Evolutionary conservation across 2,113 vertebrate species (phyloP), one percentile per base, ranked within the genome.

Genomic region (Acrocephalus kingi): DNA sequence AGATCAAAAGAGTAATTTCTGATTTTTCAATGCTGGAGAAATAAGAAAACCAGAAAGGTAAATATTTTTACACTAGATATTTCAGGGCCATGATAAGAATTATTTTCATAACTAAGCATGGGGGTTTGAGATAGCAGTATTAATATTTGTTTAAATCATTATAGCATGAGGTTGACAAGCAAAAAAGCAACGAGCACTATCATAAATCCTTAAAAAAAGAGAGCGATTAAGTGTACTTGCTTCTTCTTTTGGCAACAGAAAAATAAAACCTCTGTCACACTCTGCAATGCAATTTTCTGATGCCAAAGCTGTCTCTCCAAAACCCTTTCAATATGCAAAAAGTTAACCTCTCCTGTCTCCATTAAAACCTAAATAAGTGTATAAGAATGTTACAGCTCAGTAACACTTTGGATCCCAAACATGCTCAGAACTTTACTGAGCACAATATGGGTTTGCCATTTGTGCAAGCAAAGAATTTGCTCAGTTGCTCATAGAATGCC

Each of bases 241-340:
- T 77, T 45, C 58, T 71, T 46, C 51, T 84, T 91, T 45, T 85
- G 66, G 81, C 84, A 83, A 43, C 3, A 80, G 78, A 73, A 91
- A 93, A 87, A 55, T 24, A 90, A 84, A 89, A 45, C 25, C n/a
- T 71, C 61, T 78, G 27, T 80, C 71, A 28, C 28, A 84, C 43
- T 84, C 76, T 90, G 75, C 54, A 87, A 14, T 37, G 33, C 28
- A 54, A 24, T 94, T 73, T 87, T 85, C 67, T 85, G n/a, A 84
- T 13, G 51, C 71, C 58, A 89, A 94, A 91, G 28, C 64, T 46
- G 11, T 46, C 11, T 79, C 62, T 93, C 43, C 45, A 82, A 95
- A 96, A 93, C 87, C 62, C 59, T 92, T 84, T 61, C 77, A 81
- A 63, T 37, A 64, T 54, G 58, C 56, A 90, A 56, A 89, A 94